Evolutionary conservation across 2,888 invertebrate species (phyloP).

Genomic region (Arctia plantaginis): DNA sequence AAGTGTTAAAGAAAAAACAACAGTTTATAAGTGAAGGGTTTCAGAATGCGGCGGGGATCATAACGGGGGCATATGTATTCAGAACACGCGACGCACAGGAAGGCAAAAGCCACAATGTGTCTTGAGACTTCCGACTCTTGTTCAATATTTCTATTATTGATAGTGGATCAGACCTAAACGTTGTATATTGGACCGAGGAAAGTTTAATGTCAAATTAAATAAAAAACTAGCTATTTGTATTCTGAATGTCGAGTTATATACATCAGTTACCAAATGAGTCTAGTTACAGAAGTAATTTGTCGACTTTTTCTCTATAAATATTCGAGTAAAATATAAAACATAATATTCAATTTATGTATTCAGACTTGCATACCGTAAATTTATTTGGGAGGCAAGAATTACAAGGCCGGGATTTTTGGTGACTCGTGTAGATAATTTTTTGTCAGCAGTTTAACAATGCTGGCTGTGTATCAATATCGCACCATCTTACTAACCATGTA

Average conservation of each 20-base stretch:
- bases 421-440: constrained; percentile 58
- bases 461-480: constrained; percentile 31
- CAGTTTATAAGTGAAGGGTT: constrained; percentile 71
- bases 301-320: constrained; percentile 34
- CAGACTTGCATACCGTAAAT: constrained; percentile 51
- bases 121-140: constrained; percentile 75
- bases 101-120: constrained; percentile 80
- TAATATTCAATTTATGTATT: constrained; percentile 51
- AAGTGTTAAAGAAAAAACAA: constrained; percentile 66
- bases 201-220: constrained; percentile 30
- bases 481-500: constrained; percentile 31
- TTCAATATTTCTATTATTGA: constrained; percentile 79
- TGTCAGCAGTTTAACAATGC: constrained; percentile 40
- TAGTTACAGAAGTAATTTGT: constrained; percentile 39
- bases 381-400: constrained; percentile 56
- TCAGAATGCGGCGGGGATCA: constrained; percentile 62
- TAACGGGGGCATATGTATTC: constrained; percentile 74
- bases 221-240: constrained; percentile 36
- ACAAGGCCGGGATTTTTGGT: constrained; percentile 61
- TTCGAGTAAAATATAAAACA: constrained; percentile 37
- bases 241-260: constrained; percentile 26
- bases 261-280: constrained; percentile 36
- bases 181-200: constrained; percentile 49
- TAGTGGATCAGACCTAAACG: constrained; percentile 57
- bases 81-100: constrained; percentile 67